Base-by-base conservation (phyloP, 1,140 invertebrate species). In the Brachionus plicatilis region DNA sequence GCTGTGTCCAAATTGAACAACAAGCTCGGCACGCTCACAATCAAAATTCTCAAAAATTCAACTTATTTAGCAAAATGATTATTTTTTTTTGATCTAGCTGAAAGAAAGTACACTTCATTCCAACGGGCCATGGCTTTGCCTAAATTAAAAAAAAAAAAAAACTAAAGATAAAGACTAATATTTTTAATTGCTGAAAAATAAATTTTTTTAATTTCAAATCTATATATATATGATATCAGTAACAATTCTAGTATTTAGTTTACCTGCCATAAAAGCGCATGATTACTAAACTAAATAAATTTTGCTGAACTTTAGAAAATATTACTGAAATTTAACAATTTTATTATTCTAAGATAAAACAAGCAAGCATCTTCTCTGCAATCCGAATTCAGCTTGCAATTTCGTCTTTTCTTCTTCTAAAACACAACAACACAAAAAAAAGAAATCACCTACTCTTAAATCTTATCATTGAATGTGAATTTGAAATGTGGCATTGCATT, bases 401-500 rank as follows among this genome's bases (percentile, higher is more conserved):
- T 72, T 72, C 68, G 68, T 72, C 53, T n/a, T 60, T 60, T 60
- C 53, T 72, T 72, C 68, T 72, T 11, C 27, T 68, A 68, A 68
- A 65, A 7, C 33, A 37, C 3, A 37, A 37, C 33, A 37, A 37
- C 33, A 37, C 2, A 33, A 33, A 33, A 37, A 37, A 7, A 8
- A 11, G 4, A 33, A 33, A 72, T 72, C 68, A 72, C 68, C 68
- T 72, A 72, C 68, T 72, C 17, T 72, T 72, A 41, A 72, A 45
- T 72, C 68, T 72, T 72, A 72, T 72, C 68, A 41, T 41, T 43
- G n/a, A 41, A 72, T 72, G 68, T 45, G 68, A 72, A 72, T 72
- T 72, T 72, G 68, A 72, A 72, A 72, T 72, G 68, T 72, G 68
- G 68, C 68, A 72, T 72, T 72, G 68, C 33, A 68, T 68, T 65